Percentiles rank a stretch among this genome's conserved stretches.
Evolutionary conservation across 2,113 vertebrate species (phyloP).

Genomic region (Nicator chloris): DNA sequence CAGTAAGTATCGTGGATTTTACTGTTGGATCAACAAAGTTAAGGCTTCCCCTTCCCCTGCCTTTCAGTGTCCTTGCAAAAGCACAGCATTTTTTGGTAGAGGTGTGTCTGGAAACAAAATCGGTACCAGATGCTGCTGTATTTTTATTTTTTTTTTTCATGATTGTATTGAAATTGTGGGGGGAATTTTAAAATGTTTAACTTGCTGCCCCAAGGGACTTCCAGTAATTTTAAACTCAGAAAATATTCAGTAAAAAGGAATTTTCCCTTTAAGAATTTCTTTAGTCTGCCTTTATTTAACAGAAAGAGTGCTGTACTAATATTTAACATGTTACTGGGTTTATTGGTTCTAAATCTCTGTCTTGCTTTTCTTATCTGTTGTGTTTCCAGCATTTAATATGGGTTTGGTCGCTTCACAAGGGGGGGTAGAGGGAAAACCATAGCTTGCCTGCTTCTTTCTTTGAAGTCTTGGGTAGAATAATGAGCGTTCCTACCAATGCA

Average conservation of each 20-base stretch:
- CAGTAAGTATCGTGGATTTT: constrained; percentile 85
- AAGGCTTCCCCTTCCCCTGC: constrained; percentile 55
- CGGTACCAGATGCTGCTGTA: constrained; percentile 20
- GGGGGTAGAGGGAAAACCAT: not conserved
- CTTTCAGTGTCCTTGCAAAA: constrained; percentile 17
- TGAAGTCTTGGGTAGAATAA: constrained; percentile 29
- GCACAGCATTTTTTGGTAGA: constrained; percentile 29
- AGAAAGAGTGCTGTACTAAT: not conserved
- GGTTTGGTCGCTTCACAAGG: not conserved
- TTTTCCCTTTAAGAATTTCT: not conserved
- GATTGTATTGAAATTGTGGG: constrained; percentile 8
- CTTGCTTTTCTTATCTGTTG: constrained; percentile 28
- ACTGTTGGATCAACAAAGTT: constrained; percentile 69
- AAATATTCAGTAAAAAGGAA: not conserved
- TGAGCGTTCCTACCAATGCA: not conserved
- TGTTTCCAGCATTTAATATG: not conserved
- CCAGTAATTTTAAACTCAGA: constrained; percentile 13
- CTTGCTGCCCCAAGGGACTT: constrained; percentile 18
- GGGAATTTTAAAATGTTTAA: constrained; percentile 25
- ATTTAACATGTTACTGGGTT: not conserved
- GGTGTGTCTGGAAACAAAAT: constrained; percentile 36
- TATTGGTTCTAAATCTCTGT: constrained; percentile 17
- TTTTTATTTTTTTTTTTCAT: not conserved
- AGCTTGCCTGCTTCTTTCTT: constrained; percentile 6
- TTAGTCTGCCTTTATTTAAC: not conserved